A percentile compares a stretch with the other conserved stretches of the same genome.
phyloP scores from a whole-genome alignment of 2,888 invertebrate genomes.

The Pyrgus malvae region DNA sequence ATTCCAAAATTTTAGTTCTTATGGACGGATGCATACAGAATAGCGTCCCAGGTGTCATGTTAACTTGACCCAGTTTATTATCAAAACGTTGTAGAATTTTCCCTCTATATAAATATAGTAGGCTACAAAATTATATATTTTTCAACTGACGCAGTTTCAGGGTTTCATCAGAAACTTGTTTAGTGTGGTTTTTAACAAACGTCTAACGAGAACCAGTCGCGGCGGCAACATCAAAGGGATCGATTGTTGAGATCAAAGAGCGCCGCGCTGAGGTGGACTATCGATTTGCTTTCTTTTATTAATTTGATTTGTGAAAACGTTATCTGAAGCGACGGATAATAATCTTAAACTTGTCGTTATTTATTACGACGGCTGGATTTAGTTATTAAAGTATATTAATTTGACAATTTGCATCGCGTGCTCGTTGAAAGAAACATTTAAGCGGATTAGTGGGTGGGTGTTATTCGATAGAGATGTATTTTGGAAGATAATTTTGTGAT shows the following conservation, averaged over 20 bases:
- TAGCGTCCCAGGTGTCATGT: too few relatives aligned
- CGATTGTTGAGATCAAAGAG: slow-evolving; percentile 59
- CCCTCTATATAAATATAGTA: neutral
- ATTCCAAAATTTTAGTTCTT: too few relatives aligned
- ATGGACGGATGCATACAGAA: too few relatives aligned
- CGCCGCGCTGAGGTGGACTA: slow-evolving; percentile 41
- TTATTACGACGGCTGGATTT: slow-evolving; percentile 21
- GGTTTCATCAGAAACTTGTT: slow-evolving; percentile 50
- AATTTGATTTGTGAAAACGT: slow-evolving; percentile 33
- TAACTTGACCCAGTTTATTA: too few relatives aligned
- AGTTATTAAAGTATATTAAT: slow-evolving; percentile 26
- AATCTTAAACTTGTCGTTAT: slow-evolving; percentile 23
- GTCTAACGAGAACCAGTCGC: slow-evolving; percentile 58
- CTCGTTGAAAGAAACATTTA: slow-evolving; percentile 11
- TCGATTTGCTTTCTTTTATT: slow-evolving; percentile 43
- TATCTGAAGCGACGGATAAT: slow-evolving; percentile 26
- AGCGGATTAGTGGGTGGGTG: slow-evolving; percentile 11
- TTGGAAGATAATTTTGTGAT: slow-evolving; percentile 14
- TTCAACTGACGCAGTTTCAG: slow-evolving; percentile 34
- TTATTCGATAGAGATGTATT: slow-evolving; percentile 15
- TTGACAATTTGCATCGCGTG: slow-evolving; percentile 25
- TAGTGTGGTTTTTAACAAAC: slow-evolving; percentile 52
- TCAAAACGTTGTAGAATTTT: neutral
- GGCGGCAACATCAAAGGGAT: slow-evolving; percentile 49
- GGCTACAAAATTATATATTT: slow-evolving; percentile 5